Base-by-base conservation (phyloP, 2,113 vertebrate genomes). In the Tursiops truncatus region DNA sequence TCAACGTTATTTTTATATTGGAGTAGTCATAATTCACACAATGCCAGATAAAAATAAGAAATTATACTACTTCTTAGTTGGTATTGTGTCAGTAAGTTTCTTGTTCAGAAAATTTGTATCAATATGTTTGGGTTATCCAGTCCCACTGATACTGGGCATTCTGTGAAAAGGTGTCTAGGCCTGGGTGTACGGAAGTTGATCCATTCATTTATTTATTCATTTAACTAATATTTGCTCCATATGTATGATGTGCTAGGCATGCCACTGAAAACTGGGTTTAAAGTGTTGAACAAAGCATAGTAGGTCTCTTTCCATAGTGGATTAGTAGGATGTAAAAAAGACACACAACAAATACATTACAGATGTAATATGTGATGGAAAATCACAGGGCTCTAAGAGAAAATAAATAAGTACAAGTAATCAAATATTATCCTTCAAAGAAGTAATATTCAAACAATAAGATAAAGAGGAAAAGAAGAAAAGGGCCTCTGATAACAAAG, bases 1-100 rank as follows among this genome's bases (percentile, higher is more conserved):
- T 96, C 56, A 60, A 28, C 31, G 5, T 38, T 80, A 44, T 44
- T 93, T 93, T 95, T 87, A 87, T 47, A 96, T 88, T 44, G 68
- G 12, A 65, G 13, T 63, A 85, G 60, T 63, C 23, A 31, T 62
- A 84, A 86, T 18, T 63, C 31, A 77, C 73, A 67, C 68, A 73
- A 84, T 70, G 71, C 6, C 23, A 90, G 25, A 38, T 23, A 80
- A 96, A 83, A 67, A 77, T 81, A 82, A 65, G 20, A 93, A 89
- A 71, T 68, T 71, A 8, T 96, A 31, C 50, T 33, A n/a, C 65
- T 62, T 94, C 50, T 80, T 83, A 85, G 6, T 53, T 95, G 70
- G 56, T 62, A 91, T 17, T 82, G 12, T 68, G 91, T 95, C 3
- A 31, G 10, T 47, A 20, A 73, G 15, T 20, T 86, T 90, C 50